Conservation (phyloP, 37 sponge, comb jelly and placozoan genomes). For the Diacarnus erythraeanus region DNA sequence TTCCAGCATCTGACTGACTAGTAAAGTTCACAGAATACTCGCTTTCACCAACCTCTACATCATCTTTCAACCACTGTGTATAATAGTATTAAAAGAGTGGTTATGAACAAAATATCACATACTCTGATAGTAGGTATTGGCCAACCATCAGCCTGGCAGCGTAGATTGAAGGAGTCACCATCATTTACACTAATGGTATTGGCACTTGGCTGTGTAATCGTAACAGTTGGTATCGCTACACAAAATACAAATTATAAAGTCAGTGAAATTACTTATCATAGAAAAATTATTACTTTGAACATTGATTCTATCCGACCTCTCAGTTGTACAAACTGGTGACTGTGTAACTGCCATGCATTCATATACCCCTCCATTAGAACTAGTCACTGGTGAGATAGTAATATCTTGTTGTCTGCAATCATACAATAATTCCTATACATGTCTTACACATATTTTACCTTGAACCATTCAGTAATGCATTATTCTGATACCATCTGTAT, state of each 20-base stretch:
- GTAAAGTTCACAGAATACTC: no score
- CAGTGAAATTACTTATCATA: neutral
- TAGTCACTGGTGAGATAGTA: neutral
- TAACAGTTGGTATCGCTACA: neutral
- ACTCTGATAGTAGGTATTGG: neutral
- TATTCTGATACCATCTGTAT: neutral
- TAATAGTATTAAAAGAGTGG: no score
- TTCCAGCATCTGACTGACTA: no score
- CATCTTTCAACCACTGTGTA: no score
- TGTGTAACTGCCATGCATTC: no score
- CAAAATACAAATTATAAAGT: no score
- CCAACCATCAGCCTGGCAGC: neutral
- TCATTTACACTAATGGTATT: neutral
- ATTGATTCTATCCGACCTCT: neutral
- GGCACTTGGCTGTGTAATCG: neutral
- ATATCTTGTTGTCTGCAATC: neutral
- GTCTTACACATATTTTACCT: neutral
- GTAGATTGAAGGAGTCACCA: neutral
- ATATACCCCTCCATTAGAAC: neutral
- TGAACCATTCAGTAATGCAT: neutral
- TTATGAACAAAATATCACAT: no score
- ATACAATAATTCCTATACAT: neutral
- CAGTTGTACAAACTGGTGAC: neutral
- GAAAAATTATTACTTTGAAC: neutral
- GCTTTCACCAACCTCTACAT: no score